A percentile compares a stretch with the other conserved stretches of the same genome.
phyloP scores from a whole-genome alignment of 53 echinoderm and acorn worm genomes.

The Stichopus horrens region DNA sequence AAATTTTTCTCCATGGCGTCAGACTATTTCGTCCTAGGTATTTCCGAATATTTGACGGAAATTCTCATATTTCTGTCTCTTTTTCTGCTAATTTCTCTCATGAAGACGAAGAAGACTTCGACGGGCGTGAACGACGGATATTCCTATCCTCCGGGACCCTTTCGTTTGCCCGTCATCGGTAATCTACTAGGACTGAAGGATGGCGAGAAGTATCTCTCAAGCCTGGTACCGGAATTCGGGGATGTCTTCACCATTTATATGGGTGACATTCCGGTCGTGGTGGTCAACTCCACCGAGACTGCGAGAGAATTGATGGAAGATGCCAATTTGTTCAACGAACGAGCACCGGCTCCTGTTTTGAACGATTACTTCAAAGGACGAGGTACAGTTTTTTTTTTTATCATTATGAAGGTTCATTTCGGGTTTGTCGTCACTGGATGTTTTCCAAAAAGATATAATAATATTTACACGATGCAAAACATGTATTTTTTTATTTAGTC shows the following conservation, averaged over 20 bases:
- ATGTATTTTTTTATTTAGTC: no score
- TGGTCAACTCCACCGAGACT: conserved; percentile 51
- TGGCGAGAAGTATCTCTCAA: conserved; percentile 43
- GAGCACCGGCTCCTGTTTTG: conserved; percentile 66
- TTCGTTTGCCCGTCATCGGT: conserved; percentile 48
- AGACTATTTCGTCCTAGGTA: not conserved
- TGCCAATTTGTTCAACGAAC: conserved; percentile 65
- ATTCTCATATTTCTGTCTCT: conserved; percentile 9
- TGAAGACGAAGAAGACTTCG: not conserved
- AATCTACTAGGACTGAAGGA: conserved; percentile 47
- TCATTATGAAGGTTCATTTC: no score
- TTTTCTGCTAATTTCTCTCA: not conserved
- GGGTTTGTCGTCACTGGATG: no score
- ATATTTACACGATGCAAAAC: no score
- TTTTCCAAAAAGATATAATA: no score
- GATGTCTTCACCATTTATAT: conserved; percentile 67
- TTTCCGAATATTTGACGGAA: not conserved
- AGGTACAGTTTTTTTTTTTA: conserved; percentile 38
- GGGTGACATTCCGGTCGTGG: conserved; percentile 61
- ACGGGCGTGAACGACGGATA: not conserved
- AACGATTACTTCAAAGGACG: conserved; percentile 74
- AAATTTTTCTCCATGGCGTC: not conserved
- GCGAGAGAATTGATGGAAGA: conserved; percentile 53
- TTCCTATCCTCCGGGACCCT: conserved; percentile 53
- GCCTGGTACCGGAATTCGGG: conserved; percentile 58